Base-by-base conservation (phyloP, 2,888 invertebrate genomes). In the Fissipunctia ypsillon region DNA sequence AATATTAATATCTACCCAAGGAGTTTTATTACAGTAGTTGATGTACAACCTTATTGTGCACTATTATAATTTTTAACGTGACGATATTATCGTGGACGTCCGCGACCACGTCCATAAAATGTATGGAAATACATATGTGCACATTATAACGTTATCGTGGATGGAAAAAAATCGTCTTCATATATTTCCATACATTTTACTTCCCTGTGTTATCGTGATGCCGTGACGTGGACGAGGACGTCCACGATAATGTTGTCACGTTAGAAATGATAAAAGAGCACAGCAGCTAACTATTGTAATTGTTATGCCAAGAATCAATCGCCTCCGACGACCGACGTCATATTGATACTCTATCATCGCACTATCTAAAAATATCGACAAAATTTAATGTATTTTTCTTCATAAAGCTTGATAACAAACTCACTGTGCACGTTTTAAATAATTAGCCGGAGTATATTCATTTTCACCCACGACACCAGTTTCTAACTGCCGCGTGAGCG, bases 391-490 rank as follows among this genome's bases (percentile, higher is more conserved):
- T 56, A 1, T 48, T 76, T 80, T 45, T 25, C 25, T 43, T 70
- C 9, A 41, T 28, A n/a, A 19, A 64, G 25, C 19, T 48, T 57
- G 57, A 52, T 57, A 45, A 59, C 22, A 57, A 63, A 63, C 63
- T 64, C 28, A 71, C 52, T 56, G 56, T 7, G 25, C 61, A 80
- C 54, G 57, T 67, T 73, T 50, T 9, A n/a, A 73, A 66, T 70
- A 66, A 80, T 83, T 67, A 73, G 59, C n/a, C 25, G 35, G 19
- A 65, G 38, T 25, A 54, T 74, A 81, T 76, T 69, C 43, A 70
- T 73, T 76, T 78, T 74, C 84, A 81, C 77, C 84, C 81, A 83
- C 78, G 61, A 68, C 25, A 76, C 45, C 6, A 48, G 67, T 67
- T 57, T 22, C 43, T 70, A 48, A 38, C 16, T 54, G 79, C 82